Percentiles rank a stretch among this genome's conserved stretches.
phyloP scores from a whole-genome alignment of 2,888 invertebrate species.

The Cremastinae sp. region DNA sequence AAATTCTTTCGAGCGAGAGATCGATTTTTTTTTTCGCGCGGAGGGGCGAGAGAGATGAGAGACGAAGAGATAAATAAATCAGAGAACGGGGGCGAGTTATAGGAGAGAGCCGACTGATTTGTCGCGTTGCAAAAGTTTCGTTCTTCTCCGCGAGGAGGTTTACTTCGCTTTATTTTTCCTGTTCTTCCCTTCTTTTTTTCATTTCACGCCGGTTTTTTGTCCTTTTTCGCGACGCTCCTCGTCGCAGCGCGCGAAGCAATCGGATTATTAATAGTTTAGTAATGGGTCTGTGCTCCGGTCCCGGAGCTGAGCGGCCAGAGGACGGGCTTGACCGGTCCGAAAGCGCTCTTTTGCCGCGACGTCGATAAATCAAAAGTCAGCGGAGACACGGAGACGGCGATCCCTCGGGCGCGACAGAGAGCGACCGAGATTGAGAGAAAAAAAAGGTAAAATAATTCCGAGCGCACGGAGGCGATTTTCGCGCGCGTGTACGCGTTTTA shows the following conservation, averaged over 20 bases:
- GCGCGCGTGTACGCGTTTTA: conserved; percentile 50
- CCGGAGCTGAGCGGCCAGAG: conserved; percentile 27
- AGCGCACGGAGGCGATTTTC: conserved; percentile 33
- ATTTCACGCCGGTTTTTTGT: not conserved
- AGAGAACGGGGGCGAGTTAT: conserved; percentile 4
- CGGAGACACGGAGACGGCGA: too few species aligned
- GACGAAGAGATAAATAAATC: conserved; percentile 44
- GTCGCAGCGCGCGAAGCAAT: conserved; percentile 57
- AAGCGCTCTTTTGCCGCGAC: conserved; percentile 7
- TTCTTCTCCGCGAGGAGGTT: conserved; percentile 9
- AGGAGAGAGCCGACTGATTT: conserved; percentile 34
- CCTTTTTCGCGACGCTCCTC: conserved; percentile 20
- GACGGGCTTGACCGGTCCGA: conserved; percentile 40
- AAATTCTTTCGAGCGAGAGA: conserved; percentile 7
- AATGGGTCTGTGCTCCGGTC: conserved; percentile 52
- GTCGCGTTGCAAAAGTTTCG: conserved; percentile 49
- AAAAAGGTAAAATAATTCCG: not conserved
- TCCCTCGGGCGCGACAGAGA: not conserved
- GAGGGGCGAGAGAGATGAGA: not conserved
- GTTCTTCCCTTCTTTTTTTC: not conserved
- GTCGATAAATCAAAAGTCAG: conserved; percentile 63
- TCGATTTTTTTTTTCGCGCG: not conserved
- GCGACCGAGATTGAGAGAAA: not conserved
- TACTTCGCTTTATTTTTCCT: conserved; percentile 8
- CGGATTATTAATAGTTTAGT: conserved; percentile 64